Percentiles rank a stretch among this genome's conserved stretches.
These are phyloP conservation scores for Aromia moschata DNA, from an alignment of 2,888 invertebrate species.

Conservation along the genomic window DNA sequence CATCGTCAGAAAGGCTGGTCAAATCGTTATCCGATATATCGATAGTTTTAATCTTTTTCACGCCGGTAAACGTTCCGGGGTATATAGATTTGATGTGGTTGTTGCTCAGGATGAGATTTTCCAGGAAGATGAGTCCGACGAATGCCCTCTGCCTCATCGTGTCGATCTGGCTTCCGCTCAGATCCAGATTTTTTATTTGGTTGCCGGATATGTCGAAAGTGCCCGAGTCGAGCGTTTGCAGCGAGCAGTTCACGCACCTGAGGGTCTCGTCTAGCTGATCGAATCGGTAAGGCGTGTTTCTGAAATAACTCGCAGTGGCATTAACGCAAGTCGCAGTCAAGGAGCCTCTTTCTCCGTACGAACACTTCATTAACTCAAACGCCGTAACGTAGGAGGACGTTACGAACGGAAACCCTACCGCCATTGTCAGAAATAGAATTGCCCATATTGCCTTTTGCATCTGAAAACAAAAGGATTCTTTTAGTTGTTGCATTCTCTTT, in stretches of 20 bases:
- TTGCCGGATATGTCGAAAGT: slow-evolving; percentile 61
- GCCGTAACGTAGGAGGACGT: slow-evolving; percentile 21
- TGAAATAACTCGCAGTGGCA: slow-evolving; percentile 57
- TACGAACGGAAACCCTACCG: slow-evolving; percentile 4
- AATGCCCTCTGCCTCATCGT: slow-evolving; percentile 54
- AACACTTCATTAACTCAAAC: slow-evolving; percentile 53
- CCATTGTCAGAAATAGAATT: slow-evolving; percentile 22
- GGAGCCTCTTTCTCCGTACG: slow-evolving; percentile 61
- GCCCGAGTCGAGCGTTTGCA: slow-evolving; percentile 52
- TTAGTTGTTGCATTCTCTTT: slow-evolving; percentile 25
- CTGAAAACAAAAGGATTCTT: slow-evolving; percentile 37
- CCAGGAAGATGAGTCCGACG: slow-evolving; percentile 58
- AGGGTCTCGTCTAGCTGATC: slow-evolving; percentile 60
- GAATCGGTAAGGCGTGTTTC: slow-evolving; percentile 57
- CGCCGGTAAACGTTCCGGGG: slow-evolving; percentile 56
- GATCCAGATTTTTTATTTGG: slow-evolving; percentile 54
- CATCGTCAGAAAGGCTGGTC: slow-evolving; percentile 50
- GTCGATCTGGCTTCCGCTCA: slow-evolving; percentile 52
- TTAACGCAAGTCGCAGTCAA: slow-evolving; percentile 59
- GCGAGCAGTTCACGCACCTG: slow-evolving; percentile 55
- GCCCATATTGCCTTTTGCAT: slow-evolving; percentile 31
- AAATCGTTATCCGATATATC: slow-evolving; percentile 56
- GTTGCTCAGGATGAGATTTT: slow-evolving; percentile 50
- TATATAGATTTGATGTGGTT: slow-evolving; percentile 55
- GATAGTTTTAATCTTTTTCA: slow-evolving; percentile 56